Base-by-base conservation (phyloP, 2,797 vertebrate species). In the Macropus fuliginosus region DNA sequence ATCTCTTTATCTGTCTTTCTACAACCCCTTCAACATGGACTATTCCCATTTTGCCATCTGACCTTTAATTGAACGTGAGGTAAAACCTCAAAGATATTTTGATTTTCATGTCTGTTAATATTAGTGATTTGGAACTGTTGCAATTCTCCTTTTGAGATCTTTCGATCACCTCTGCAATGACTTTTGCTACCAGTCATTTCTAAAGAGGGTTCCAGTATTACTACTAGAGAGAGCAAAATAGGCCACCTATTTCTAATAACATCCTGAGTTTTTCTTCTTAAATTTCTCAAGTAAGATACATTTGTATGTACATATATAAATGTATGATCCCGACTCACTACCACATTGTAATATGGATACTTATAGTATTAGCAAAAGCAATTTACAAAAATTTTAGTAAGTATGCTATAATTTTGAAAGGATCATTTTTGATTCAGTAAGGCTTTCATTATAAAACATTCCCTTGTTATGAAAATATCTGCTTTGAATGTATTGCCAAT, bases 361-460 rank as follows among this genome's bases (percentile, higher is more conserved):
- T 92, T 95, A 95, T 93, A 94, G 52, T 92, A 92, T 97, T 95
- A 94, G 92, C 66, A 91, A 91, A 96, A 94, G 50, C 27, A 94
- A 94, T 94, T 95, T 94, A 94, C 97, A 95, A 81, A 3, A 55
- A 94, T 96, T 95, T 27, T 91, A 92, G 24, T 92, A 95, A 31
- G n/a, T 81, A 14, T 94, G 91, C 24, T 81, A 0, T 1, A 94
- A 96, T 66, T 96, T 97, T 94, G n/a, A 95, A 5, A 95, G 93
- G 92, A 40, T 93, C 31, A 92, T 74, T 95, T 97, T 94, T 92
- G 93, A 95, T 93, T 5, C 27, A 50, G 29, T 40, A 66, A 40
- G 91, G 1, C 10, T 96, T 96, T 95, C 16, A 34, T 94, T 95
- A 93, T 66, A 93, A 91, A 12, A 94, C 28, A 92, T 28, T 8